Evolutionary conservation across 2,113 vertebrate species (phyloP), one percentile per base, ranked within the genome.

Genomic region (Tretioscincus oriximinensis): DNA sequence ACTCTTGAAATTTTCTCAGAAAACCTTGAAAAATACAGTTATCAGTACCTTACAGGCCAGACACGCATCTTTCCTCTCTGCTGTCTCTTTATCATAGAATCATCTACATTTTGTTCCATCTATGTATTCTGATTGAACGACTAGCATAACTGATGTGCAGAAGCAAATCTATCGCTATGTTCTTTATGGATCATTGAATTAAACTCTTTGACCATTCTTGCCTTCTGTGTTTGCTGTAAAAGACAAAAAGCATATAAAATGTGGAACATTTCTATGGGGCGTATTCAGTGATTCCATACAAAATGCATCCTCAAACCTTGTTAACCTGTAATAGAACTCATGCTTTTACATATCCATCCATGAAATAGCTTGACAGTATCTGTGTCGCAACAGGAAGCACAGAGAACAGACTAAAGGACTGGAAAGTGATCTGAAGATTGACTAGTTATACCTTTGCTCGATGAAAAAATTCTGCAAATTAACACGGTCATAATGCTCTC

Each of bases 231-330:
- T 85, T 70, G 68, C 31, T 77, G 66, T 77, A 73, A 81, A 7
- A 12, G 54, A 5, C 21, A 77, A 54, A 65, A 85, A 81, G 35
- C 22, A 18, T 0, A 11, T 0, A 1, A 80, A 60, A 49, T 89
- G 82, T 82, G 80, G 73, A 82, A 84, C 12, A 26, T 63, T 47
- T 70, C 72, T 77, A 61, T 79, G 76, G 65, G 41, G 73, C 35
- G 29, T 86, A 81, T 75, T 77, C 77, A 85, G 24, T 72, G 79
- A 65, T 65, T 85, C 83, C 73, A 66, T 81, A 76, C 72, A 73
- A 85, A 72, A 73, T 81, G 68, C 63, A 84, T 80, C 45, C 72
- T 80, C 72, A 80, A 80, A 84, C 58, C 83, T 76, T 76, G 77
- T 80, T 79, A 80, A 75, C 73, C 69, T 80, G 41, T 73, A 80